These are phyloP conservation scores for Resseliella maxima DNA, from an alignment of 2,888 invertebrate species.

Conservation along the genomic window DNA sequence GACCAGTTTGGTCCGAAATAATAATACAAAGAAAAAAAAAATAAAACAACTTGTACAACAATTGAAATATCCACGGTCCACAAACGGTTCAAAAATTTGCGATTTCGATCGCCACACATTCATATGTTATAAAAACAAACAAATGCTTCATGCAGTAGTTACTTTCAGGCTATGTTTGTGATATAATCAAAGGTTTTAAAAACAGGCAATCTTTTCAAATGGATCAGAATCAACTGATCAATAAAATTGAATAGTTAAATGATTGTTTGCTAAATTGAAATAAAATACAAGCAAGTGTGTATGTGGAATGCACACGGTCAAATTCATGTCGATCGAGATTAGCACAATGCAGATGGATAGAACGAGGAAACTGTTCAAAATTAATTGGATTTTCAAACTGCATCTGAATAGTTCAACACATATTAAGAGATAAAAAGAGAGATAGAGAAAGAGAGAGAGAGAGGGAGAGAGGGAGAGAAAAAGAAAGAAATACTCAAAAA, in stretches of 20 bases:
- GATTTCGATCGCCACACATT: conserved; percentile 44
- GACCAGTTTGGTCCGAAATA: background rate
- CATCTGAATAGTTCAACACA: background rate
- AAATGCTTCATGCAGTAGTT: background rate
- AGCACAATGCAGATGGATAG: background rate
- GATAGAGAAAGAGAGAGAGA: too few species aligned
- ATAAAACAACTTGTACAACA: too few species aligned
- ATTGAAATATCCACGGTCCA: conserved; percentile 28
- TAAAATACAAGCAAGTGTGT: background rate
- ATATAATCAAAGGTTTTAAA: background rate
- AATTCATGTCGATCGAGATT: conserved; percentile 14
- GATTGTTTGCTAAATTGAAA: background rate
- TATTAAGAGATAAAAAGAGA: too few species aligned
- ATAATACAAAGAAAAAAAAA: background rate
- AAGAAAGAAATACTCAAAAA: too few species aligned
- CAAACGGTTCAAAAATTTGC: background rate
- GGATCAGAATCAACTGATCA: conserved; percentile 1
- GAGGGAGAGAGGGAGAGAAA: too few species aligned
- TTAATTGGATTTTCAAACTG: background rate
- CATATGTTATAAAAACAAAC: background rate
- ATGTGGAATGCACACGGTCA: background rate
- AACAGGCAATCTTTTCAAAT: background rate
- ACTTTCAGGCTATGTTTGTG: background rate
- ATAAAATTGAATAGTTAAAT: conserved; percentile 4
- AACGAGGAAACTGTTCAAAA: background rate